Conservation (phyloP, 2,113 vertebrate species). For the Microcebus ravelobensis region DNA sequence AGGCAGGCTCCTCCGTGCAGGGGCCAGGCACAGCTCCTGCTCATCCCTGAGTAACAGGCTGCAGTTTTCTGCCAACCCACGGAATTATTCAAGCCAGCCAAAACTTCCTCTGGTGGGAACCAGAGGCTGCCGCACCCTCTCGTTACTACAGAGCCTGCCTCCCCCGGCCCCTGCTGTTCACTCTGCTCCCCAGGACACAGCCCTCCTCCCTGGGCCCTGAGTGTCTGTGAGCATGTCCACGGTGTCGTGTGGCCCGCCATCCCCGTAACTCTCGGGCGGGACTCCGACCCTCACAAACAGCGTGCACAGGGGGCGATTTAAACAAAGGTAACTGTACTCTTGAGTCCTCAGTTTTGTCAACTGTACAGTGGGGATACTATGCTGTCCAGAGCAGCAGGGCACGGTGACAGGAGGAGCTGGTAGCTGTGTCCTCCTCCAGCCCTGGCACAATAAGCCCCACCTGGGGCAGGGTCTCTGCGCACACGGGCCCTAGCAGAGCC, state of each 20-base stretch:
- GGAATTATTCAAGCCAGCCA: not conserved
- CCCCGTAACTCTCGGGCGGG: not conserved
- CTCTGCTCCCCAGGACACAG: accelerated
- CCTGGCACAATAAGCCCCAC: not conserved
- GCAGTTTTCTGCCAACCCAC: not conserved
- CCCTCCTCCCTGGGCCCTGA: not conserved
- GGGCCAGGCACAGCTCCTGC: not conserved
- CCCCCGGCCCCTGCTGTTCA: not conserved
- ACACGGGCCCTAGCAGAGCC: not conserved
- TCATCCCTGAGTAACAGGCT: not conserved
- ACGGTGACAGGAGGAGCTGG: not conserved
- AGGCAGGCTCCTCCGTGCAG: too few species aligned
- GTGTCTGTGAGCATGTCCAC: too few species aligned
- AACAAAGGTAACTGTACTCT: not conserved
- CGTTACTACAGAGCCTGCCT: not conserved
- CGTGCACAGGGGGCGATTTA: not conserved
- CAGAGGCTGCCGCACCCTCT: not conserved
- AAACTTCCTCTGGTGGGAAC: not conserved
- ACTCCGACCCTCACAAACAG: too few species aligned
- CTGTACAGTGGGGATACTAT: not conserved
- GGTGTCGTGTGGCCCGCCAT: not conserved
- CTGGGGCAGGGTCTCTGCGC: too few species aligned
- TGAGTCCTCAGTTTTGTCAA: not conserved
- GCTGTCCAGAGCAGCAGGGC: not conserved
- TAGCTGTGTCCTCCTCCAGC: not conserved